Evolutionary conservation across 2,113 vertebrate genomes (phyloP), one percentile per base, ranked within the genome.

Genomic region (Misgurnus anguillicaudatus): DNA sequence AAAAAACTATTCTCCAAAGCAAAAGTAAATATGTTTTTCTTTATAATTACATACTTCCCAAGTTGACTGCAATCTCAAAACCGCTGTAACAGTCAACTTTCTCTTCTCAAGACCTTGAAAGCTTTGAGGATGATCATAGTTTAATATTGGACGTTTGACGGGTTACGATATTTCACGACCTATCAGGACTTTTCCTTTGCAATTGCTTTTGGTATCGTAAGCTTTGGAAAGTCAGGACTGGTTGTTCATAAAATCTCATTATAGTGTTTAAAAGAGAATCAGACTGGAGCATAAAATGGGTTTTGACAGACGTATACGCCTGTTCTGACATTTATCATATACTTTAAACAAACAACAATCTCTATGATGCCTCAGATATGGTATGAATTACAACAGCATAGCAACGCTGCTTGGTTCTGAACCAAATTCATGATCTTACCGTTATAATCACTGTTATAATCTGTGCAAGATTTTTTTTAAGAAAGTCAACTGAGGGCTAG

Each of bases 401-500:
- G n/a, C 53, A 19, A 19, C 53, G 6, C n/a, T 19, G 53, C 17
- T 19, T 57, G 53, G n/a, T 57, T 57, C 53, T 57, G 53, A 57
- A 11, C 36, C 60, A 11, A 7, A 62, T 13, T 62, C 24, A 62
- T 76, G 24, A 39, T 2, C n/a, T 53, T 57, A 57, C 19, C 19
- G 53, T 7, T 57, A 7, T 70, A 81, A 70, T 81, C 68, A 60
- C 55, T 84, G 68, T 51, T 64, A 65, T 66, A 71, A 64, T 80
- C 57, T 38, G 39, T 75, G 67, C 67, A 73, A 77, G 64, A 17
- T 68, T 45, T 78, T 75, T 72, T 81, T 78, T 75, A 14, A 75
- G 65, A 63, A 84, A 84, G 75, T 81, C 82, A 83, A 66, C 48
- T 60, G 39, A 63, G 76, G 68, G 78, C 85, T 84, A 83, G 87